phyloP scores from a whole-genome alignment of 2,797 vertebrate species.

The Sparus aurata region DNA sequence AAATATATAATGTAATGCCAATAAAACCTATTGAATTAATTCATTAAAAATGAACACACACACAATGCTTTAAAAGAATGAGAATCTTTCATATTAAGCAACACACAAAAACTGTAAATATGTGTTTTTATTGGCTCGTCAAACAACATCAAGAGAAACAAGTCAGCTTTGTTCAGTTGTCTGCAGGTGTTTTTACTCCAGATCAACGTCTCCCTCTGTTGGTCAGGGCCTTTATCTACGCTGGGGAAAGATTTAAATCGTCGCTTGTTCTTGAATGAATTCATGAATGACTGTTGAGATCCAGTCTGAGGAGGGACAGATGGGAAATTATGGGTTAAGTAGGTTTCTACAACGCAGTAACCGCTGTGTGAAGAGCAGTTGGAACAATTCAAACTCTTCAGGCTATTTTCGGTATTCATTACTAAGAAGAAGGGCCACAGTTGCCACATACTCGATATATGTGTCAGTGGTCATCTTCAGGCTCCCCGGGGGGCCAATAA shows the following conservation, averaged over 20 bases:
- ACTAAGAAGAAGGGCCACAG: not conserved
- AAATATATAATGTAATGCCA: too few species aligned
- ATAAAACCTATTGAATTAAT: too few species aligned
- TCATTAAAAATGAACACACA: too few species aligned
- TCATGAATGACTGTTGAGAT: constrained; percentile 13
- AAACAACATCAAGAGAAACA: not conserved
- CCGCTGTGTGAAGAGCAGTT: not conserved
- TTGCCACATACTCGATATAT: constrained; percentile 25
- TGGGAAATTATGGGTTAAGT: not conserved
- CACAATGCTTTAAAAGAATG: too few species aligned
- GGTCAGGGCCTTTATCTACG: constrained; percentile 44
- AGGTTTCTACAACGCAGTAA: not conserved
- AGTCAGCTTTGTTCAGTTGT: not conserved
- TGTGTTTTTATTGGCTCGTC: not conserved
- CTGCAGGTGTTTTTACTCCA: not conserved
- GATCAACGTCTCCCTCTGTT: constrained; percentile 67
- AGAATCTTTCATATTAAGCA: too few species aligned
- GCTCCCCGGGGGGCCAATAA: not conserved
- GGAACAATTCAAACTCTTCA: not conserved
- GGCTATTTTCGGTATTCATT: not conserved
- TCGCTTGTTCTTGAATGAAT: constrained; percentile 21
- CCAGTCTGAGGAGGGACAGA: not conserved
- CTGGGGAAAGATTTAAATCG: constrained; percentile 17
- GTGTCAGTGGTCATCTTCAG: not conserved
- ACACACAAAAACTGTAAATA: too few species aligned